Conservation (phyloP, 2,113 vertebrate genomes). For the Vulpes ferrilata region DNA sequence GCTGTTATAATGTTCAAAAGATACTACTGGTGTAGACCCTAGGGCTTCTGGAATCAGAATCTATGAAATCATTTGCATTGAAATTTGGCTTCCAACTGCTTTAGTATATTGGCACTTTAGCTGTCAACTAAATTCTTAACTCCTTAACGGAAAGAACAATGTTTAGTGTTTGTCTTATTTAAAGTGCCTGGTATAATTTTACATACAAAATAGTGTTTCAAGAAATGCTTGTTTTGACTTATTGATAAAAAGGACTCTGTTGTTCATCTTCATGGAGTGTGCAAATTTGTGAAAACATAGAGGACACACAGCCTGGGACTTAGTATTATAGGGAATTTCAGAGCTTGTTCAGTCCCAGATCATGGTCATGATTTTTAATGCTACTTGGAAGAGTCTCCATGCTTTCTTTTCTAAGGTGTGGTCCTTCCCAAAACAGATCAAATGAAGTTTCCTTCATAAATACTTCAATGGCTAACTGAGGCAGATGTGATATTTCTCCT, state of each 20-base stretch:
- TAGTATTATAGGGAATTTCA: neutral
- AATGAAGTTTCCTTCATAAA: neutral
- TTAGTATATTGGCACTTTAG: neutral
- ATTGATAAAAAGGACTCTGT: neutral
- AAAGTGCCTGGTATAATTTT: neutral
- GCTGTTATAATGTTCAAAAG: neutral
- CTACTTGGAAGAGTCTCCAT: neutral
- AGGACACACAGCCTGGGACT: rapidly evolving
- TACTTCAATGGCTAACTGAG: neutral
- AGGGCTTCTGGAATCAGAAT: neutral
- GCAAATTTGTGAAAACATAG: neutral
- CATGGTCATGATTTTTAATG: neutral
- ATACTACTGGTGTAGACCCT: neutral
- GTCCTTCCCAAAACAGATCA: neutral
- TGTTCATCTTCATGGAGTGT: neutral
- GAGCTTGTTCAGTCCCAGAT: neutral
- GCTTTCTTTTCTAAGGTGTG: neutral
- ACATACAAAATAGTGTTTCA: neutral
- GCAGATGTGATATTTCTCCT: neutral
- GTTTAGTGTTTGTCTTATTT: neutral
- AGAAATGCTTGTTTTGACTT: neutral
- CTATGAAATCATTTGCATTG: neutral
- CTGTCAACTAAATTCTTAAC: neutral
- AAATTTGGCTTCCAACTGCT: neutral
- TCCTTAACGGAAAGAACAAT: neutral